Evolutionary conservation across 2,888 invertebrate species (phyloP), one percentile per base, ranked within the genome.

Genomic region (Timandra comae): DNA sequence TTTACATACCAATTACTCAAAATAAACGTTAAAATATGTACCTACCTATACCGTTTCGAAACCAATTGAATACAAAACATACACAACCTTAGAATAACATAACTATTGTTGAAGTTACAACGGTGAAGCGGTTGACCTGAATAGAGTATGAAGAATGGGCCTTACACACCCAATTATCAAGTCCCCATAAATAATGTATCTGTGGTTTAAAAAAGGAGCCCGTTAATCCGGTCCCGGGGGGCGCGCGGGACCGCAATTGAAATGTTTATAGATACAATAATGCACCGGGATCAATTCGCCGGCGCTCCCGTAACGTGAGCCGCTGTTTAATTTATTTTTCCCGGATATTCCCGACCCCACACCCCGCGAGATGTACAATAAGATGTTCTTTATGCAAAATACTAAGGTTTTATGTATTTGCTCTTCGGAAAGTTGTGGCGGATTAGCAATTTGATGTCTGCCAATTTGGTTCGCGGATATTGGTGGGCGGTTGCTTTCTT

Each of bases 231-330:
- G n/a, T 16, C 16, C 16, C n/a, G n/a, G 16, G 16, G 16, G 16
- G 16, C 16, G 16, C 16, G 16, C 16, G 4, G 16, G 10, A 3
- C 24, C 11, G 11, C 79, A 77, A 80, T 80, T 79, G 79, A 78
- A 79, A 81, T 79, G 77, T 78, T 79, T 78, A 79, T 75, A 76
- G 77, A 77, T 77, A 76, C 73, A 74, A 73, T 77, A 78, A 78
- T 67, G 68, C 71, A 57, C 51, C 53, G 62, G 76, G 79, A 80
- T 80, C 77, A 76, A 74, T 76, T 65, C 73, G 66, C 61, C 50
- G 46, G n/a, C 43, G 52, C 41, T 52, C 16, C 16, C 16, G 16
- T 16, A 16, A 56, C 35, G 49, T 52, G 58, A 55, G 63, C 59
- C 49, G 59, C 53, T 64, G 72, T 68, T 76, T 76, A 75, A 77